Conservation (phyloP, 2,888 invertebrate genomes). For the Lithophane leautieri region DNA sequence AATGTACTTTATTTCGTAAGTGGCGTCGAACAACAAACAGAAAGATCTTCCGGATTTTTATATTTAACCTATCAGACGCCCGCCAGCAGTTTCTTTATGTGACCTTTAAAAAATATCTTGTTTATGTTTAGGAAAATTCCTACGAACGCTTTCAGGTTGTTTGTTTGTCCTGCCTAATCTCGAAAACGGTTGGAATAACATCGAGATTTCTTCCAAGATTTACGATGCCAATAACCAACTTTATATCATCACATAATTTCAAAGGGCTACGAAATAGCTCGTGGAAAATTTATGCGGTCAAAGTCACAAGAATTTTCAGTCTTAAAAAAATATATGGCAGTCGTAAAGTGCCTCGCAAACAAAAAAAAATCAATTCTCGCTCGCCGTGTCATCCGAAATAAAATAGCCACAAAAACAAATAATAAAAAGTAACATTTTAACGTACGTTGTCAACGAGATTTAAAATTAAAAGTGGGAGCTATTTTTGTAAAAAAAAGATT, state of each 20-base stretch:
- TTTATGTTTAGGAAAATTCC: constrained; percentile 23
- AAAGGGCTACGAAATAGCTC: constrained; percentile 33
- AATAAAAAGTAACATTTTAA: constrained; percentile 62
- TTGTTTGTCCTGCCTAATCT: constrained; percentile 51
- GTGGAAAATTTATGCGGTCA: constrained; percentile 53
- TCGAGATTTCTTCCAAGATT: constrained; percentile 27
- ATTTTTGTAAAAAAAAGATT: constrained; percentile 58
- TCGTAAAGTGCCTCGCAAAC: constrained; percentile 27
- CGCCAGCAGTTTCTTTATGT: constrained; percentile 9
- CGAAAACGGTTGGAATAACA: constrained; percentile 34
- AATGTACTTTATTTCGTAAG: constrained; percentile 12
- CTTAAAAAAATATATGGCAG: constrained; percentile 28
- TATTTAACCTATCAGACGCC: constrained; percentile 24
- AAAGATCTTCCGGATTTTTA: constrained; percentile 4
- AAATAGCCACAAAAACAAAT: constrained; percentile 64
- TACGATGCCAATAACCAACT: constrained; percentile 33
- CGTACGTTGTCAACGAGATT: constrained; percentile 62
- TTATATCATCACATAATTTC: constrained; percentile 31
- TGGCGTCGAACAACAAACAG: constrained; percentile 19
- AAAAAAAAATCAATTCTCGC: constrained; percentile 32
- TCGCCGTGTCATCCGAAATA: constrained; percentile 37
- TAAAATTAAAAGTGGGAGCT: constrained; percentile 61
- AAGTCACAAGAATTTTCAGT: constrained; percentile 23
- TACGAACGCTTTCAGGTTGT: constrained; percentile 40
- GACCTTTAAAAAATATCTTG: constrained; percentile 37